Evolutionary conservation across 2,888 invertebrate species (phyloP).

Genomic region (Caenorhabditis sp.): DNA sequence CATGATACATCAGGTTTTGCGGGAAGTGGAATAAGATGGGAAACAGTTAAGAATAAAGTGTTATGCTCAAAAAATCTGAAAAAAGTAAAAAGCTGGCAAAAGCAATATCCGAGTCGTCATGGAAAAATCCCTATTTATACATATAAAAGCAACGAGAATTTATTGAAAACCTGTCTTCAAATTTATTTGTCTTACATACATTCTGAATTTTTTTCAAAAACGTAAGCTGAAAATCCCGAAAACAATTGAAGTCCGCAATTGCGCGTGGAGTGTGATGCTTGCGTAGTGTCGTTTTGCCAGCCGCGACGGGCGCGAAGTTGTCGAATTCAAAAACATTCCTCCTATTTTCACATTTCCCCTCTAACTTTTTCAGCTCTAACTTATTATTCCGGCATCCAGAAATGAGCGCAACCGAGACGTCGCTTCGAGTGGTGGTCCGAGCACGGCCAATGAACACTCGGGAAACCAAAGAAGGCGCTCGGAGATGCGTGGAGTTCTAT

Average conservation of each 20-base stretch:
- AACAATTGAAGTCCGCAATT: neutral
- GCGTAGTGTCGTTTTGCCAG: neutral
- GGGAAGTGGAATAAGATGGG: no score
- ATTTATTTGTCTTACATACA: no score
- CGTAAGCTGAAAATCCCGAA: no score
- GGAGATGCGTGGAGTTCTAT: slow-evolving; percentile 57
- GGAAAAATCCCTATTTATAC: no score
- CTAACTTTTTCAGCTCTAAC: neutral
- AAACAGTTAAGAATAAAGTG: no score
- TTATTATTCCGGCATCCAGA: neutral
- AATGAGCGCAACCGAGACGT: slow-evolving; percentile 56
- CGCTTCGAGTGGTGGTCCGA: slow-evolving; percentile 61
- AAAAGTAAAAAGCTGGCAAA: no score
- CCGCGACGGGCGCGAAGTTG: slow-evolving; percentile 13
- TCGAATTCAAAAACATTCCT: slow-evolving; percentile 3
- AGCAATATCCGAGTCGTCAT: no score
- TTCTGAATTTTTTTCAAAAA: no score
- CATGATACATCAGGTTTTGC: no score
- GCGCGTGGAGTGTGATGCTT: neutral
- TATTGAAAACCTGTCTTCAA: no score
- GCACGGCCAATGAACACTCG: slow-evolving; percentile 64
- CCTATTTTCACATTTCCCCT: neutral
- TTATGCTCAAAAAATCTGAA: no score
- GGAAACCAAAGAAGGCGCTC: slow-evolving; percentile 61
- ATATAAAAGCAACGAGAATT: no score